Evolutionary conservation across 2,113 vertebrate genomes (phyloP).

Genomic region (Pygoscelis adeliae): DNA sequence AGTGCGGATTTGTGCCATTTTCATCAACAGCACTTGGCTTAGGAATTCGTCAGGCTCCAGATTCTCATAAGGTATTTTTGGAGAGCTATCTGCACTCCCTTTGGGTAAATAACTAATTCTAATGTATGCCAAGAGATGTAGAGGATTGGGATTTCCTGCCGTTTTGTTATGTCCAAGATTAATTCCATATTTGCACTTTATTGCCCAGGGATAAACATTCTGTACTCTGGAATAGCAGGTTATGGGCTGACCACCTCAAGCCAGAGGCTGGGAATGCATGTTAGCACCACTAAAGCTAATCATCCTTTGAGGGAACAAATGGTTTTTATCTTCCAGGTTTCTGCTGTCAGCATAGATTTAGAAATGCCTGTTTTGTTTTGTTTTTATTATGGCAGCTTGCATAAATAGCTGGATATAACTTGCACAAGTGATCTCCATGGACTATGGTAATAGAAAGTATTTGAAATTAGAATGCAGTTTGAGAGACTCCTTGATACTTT

Average conservation of each 20-base stretch:
- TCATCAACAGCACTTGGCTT: neutral
- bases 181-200: neutral
- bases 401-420: neutral
- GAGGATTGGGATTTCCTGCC: neutral
- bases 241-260: neutral
- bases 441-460: neutral
- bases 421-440: neutral
- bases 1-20: neutral
- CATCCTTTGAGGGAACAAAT: neutral
- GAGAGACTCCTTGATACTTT: neutral
- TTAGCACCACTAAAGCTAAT: neutral
- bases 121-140: neutral
- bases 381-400: neutral
- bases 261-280: neutral
- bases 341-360: neutral
- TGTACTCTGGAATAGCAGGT: neutral
- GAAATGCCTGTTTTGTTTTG: neutral
- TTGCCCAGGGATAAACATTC: neutral
- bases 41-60: neutral
- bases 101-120: neutral
- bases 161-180: neutral
- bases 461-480: neutral
- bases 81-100: neutral
- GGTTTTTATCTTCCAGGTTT: neutral
- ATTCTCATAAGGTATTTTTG: neutral